Evolutionary conservation across 2,113 vertebrate species (phyloP).

Genomic region (Morone chrysops): DNA sequence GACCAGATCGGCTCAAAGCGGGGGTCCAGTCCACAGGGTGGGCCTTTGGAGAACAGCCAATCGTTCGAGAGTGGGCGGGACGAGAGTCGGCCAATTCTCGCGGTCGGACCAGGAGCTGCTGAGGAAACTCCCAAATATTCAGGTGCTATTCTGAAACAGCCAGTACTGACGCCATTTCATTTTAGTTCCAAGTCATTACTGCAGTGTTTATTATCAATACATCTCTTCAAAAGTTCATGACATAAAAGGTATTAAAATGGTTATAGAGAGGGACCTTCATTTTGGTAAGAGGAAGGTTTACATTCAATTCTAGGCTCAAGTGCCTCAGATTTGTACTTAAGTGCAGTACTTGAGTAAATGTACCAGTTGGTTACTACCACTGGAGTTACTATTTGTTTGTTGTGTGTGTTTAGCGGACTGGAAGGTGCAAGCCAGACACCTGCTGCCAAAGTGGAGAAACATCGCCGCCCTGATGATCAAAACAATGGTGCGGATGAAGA

Average conservation of each 20-base stretch:
- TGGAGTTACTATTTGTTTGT: neutral
- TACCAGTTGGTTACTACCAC: neutral
- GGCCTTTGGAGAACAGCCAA: conserved; percentile 58
- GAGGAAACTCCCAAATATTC: conserved; percentile 71
- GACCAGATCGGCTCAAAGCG: conserved; percentile 70
- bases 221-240: too few species aligned
- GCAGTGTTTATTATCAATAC: neutral
- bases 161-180: neutral
- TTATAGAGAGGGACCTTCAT: too few species aligned
- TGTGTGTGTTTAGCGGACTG: conserved; percentile 76
- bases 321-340: neutral
- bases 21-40: conserved; percentile 43
- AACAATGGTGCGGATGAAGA: conserved; percentile 85
- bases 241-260: too few species aligned
- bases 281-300: too few species aligned
- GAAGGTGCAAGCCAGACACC: conserved; percentile 77
- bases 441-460: conserved; percentile 85
- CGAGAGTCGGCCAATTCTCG: conserved; percentile 81
- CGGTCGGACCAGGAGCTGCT: neutral
- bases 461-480: conserved; percentile 84
- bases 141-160: conserved; percentile 59
- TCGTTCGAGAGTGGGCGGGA: conserved; percentile 77
- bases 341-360: neutral
- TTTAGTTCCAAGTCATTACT: too few species aligned
- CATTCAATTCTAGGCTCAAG: too few species aligned